These are phyloP conservation scores for Pangasius sanitwongsei DNA, from an alignment of 2,797 vertebrate species.

Conservation along the genomic window DNA sequence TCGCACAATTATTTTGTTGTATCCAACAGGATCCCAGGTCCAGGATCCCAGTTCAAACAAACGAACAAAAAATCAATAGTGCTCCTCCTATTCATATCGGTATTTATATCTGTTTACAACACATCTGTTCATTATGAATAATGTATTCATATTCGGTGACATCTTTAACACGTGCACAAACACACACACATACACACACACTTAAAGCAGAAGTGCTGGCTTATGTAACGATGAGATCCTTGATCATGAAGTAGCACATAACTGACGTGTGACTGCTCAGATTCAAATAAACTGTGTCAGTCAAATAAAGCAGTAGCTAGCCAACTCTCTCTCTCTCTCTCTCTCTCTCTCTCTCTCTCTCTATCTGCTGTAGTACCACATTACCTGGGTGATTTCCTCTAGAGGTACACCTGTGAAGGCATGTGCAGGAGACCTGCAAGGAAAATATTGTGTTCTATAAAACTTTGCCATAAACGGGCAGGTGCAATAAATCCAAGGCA, in stretches of 20 bases:
- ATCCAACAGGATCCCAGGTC: not conserved
- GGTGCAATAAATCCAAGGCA: constrained; percentile 69
- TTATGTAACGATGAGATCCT: constrained; percentile 49
- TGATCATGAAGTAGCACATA: constrained; percentile 58
- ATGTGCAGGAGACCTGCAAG: constrained; percentile 39
- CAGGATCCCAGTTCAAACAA: not conserved
- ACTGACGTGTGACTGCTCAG: constrained; percentile 53
- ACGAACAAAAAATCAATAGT: not conserved
- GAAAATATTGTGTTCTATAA: constrained; percentile 70
- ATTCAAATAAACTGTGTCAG: constrained; percentile 61
- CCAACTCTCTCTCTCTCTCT: not conserved
- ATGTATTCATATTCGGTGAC: not conserved
- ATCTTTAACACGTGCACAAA: not conserved
- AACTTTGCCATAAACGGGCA: constrained; percentile 69
- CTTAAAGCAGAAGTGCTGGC: constrained; percentile 7
- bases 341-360: constrained; percentile 42
- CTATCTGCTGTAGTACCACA: constrained; percentile 51
- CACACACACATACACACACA: not conserved
- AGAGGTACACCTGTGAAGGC: constrained; percentile 48
- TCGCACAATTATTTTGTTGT: not conserved
- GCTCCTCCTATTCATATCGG: not conserved
- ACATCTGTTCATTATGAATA: not conserved
- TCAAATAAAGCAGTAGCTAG: constrained; percentile 56
- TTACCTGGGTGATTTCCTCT: constrained; percentile 63
- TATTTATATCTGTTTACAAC: not conserved